These are phyloP conservation scores for Melanaphis sacchari DNA, from an alignment of 1,140 invertebrate genomes.

Conservation along the genomic window DNA sequence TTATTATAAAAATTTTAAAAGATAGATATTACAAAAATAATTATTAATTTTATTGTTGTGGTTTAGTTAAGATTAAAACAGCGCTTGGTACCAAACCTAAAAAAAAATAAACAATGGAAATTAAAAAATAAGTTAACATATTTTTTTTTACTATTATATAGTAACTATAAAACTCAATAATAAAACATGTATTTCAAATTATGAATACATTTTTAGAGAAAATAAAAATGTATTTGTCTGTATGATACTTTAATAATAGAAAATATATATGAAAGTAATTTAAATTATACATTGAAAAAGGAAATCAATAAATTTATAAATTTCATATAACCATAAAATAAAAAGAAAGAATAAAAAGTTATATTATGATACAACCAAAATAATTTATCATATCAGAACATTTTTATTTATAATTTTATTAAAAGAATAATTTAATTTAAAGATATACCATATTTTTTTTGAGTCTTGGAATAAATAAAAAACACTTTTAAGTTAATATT, in stretches of 20 bases:
- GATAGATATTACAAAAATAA: neutral
- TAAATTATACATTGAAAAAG: neutral
- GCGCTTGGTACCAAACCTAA: slow-evolving; percentile 80
- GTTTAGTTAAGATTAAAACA: slow-evolving; percentile 76
- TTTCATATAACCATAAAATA: neutral
- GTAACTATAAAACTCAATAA: too few relatives aligned
- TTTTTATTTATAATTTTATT: too few relatives aligned
- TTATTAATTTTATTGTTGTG: slow-evolving; percentile 20
- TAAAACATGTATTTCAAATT: too few relatives aligned
- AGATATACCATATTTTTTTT: neutral
- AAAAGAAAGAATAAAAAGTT: neutral
- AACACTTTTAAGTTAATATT: neutral
- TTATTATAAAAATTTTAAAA: neutral
- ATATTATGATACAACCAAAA: neutral
- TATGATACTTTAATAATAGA: neutral
- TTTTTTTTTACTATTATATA: neutral
- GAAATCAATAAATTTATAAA: neutral
- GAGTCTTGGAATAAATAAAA: neutral
- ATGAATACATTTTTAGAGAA: too few relatives aligned
- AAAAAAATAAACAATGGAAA: slow-evolving; percentile 64
- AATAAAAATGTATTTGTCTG: neutral
- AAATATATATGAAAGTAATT: neutral
- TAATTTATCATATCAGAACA: neutral
- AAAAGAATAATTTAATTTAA: too few relatives aligned
- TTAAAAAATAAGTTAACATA: neutral